Percentiles rank a stretch among this genome's conserved stretches.
phyloP scores from a whole-genome alignment of 2,797 vertebrate genomes.

The Liparis tanakae region DNA sequence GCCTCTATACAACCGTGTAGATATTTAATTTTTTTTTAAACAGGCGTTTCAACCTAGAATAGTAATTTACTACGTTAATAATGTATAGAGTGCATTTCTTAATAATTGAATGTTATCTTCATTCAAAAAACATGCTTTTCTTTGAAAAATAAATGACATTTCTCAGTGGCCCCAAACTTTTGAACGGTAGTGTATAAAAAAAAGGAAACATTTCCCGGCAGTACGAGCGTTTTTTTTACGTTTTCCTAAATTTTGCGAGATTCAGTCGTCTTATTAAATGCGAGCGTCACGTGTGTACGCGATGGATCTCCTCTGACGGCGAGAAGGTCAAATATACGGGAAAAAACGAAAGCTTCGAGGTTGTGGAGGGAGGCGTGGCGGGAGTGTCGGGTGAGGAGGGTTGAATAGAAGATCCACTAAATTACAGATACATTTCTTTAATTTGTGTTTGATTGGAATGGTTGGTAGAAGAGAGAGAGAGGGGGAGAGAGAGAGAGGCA shows the following conservation, averaged over 20 bases:
- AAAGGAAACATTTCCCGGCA: conserved; percentile 47
- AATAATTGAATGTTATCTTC: too few species aligned
- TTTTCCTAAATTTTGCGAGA: conserved; percentile 8
- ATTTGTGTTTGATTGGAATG: neutral
- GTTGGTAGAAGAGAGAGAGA: conserved; percentile 39
- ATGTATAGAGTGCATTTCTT: too few species aligned
- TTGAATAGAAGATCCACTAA: conserved; percentile 48
- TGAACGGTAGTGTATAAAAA: too few species aligned
- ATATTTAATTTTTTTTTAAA: too few species aligned
- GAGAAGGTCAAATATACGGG: conserved; percentile 13
- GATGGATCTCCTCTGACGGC: conserved; percentile 40
- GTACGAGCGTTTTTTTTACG: conserved; percentile 13
- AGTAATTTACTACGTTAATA: too few species aligned
- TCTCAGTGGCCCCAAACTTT: too few species aligned
- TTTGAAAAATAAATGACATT: too few species aligned
- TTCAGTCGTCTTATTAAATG: conserved; percentile 18
- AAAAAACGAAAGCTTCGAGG: conserved; percentile 39
- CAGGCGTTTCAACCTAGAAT: too few species aligned
- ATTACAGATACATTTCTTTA: conserved; percentile 45
- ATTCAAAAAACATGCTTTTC: too few species aligned
- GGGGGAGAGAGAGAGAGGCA: conserved; percentile 81
- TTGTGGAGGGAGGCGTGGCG: conserved; percentile 26
- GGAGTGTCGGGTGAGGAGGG: conserved; percentile 45
- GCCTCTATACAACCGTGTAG: too few species aligned
- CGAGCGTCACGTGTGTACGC: too few species aligned